These are phyloP conservation scores for Leptobrachium ailaonicum DNA, from an alignment of 2,113 vertebrate species.

Conservation along the genomic window DNA sequence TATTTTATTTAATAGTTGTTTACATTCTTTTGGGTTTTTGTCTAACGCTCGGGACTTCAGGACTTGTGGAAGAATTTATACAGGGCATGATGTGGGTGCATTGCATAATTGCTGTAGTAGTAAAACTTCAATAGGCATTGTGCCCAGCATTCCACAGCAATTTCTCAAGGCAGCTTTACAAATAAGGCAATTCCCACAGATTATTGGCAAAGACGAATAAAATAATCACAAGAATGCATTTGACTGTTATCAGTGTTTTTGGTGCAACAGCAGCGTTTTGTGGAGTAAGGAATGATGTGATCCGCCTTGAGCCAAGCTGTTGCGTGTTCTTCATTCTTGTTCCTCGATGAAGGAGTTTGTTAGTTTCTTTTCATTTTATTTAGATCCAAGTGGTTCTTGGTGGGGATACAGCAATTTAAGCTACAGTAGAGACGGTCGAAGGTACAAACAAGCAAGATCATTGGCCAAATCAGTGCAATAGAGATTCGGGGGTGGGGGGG, in stretches of 20 bases:
- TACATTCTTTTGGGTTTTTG: not conserved
- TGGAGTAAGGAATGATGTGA: not conserved
- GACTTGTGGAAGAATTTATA: not conserved
- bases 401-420: too few species aligned
- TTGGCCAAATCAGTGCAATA: too few species aligned
- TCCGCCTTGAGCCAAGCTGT: not conserved
- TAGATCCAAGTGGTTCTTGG: too few species aligned
- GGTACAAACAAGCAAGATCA: too few species aligned
- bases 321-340: not conserved
- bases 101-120: not conserved
- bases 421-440: too few species aligned
- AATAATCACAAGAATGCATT: conserved; percentile 4
- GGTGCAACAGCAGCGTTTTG: not conserved
- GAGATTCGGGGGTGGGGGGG: too few species aligned
- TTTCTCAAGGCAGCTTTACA: not conserved
- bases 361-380: too few species aligned
- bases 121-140: not conserved
- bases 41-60: not conserved
- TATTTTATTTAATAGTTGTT: not conserved
- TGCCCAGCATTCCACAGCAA: not conserved
- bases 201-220: not conserved
- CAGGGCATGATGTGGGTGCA: not conserved
- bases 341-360: conserved; percentile 7
- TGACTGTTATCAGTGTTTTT: not conserved
- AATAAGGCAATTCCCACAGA: not conserved